Evolutionary conservation across 2,113 vertebrate genomes (phyloP), one percentile per base, ranked within the genome.

Genomic region (Podarcis raffonei): DNA sequence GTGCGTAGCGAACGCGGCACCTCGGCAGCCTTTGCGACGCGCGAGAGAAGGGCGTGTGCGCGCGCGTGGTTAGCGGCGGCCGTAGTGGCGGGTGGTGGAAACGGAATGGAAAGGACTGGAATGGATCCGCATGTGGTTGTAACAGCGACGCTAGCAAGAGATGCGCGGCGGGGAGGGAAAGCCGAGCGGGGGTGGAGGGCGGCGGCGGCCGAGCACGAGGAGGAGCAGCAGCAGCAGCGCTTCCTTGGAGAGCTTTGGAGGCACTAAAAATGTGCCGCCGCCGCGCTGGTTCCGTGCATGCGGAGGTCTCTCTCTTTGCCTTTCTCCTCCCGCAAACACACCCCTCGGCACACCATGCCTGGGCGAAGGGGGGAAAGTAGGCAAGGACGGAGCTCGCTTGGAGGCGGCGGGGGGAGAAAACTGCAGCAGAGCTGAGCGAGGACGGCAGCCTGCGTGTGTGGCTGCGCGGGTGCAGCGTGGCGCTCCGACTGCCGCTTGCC

Each of bases 361-460:
- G 5, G 78, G 69, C 78, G 22, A 35, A 71, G 86, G 22, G 48
- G 86, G 20, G 9, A 88, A 82, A 80, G 80, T 81, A 39, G 68
- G 86, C 66, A 65, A 53, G 80, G 11, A 25, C 42, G 35, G 69
- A 42, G 80, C 53, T 39, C 22, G 48, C 65, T 3, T 72, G 25
- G 15, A 8, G 48, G 78, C 6, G 37, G 18, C 3, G 65, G 5
- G 8, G 39, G 16, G 65, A 18, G 27, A 22, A 59, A 72, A 85
- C 37, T 85, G 83, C 88, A 85, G 88, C 83, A 89, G 77, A 80
- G 88, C 88, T 25, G 76, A 72, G 66, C 20, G 30, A 74, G 83
- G 76, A 35, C 68, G 57, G 27, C 66, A 20, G 77, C 27, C 76
- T 53, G 88, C 39, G 27, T 85, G 88, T 57, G 69, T 37, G 88